These are phyloP conservation scores for Gopherus evgoodei DNA, from an alignment of 2,113 vertebrate species.

Conservation along the genomic window DNA sequence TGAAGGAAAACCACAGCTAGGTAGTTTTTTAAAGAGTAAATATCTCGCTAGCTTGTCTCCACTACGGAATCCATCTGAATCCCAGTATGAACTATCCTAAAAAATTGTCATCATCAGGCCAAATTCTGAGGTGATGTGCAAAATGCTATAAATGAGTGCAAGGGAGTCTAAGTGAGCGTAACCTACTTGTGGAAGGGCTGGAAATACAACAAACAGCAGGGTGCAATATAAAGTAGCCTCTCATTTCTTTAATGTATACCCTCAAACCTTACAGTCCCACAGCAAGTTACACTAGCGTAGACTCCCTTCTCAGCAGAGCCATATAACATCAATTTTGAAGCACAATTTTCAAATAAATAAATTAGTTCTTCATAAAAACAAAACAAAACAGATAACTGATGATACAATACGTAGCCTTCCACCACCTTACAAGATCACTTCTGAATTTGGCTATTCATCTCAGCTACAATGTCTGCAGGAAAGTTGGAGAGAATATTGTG, in stretches of 20 bases:
- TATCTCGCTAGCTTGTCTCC: neutral
- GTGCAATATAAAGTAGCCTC: neutral
- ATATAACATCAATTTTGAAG: neutral
- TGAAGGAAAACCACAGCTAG: constrained; percentile 59
- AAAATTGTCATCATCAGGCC: neutral
- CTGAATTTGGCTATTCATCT: rapidly evolving
- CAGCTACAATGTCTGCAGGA: neutral
- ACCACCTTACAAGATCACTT: neutral
- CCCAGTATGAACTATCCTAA: neutral
- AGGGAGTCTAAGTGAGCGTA: neutral
- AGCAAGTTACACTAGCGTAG: neutral
- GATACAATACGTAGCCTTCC: neutral
- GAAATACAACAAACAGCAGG: neutral
- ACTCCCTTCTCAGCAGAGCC: neutral
- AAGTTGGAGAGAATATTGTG: neutral
- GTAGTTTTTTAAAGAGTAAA: neutral
- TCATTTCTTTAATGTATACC: neutral
- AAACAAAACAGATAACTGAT: neutral
- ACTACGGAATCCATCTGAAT: neutral
- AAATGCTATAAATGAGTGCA: neutral
- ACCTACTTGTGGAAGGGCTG: neutral
- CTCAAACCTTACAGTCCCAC: neutral
- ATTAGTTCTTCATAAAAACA: neutral
- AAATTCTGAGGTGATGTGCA: neutral
- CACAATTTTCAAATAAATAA: neutral